A percentile compares a stretch with the other conserved stretches of the same genome.
Evolutionary conservation across 2,797 vertebrate species (phyloP).

Genomic region (Aplochiton taeniatus): DNA sequence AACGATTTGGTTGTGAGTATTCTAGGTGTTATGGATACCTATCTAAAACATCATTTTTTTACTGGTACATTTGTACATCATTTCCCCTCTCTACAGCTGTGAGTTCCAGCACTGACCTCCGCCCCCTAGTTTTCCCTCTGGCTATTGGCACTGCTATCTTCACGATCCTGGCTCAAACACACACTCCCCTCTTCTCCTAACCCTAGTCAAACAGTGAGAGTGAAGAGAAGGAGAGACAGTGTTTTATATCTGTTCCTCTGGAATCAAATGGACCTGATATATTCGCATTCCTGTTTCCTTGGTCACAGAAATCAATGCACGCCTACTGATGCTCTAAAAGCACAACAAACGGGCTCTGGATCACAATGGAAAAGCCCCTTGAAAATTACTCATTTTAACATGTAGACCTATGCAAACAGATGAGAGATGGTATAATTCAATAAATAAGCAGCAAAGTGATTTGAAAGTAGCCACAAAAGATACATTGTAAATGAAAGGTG

Average conservation of each 20-base stretch:
- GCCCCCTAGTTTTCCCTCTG: slow-evolving; percentile 56
- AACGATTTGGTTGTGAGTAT: too few species aligned
- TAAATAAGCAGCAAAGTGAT: slow-evolving; percentile 26
- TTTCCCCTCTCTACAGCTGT: slow-evolving; percentile 57
- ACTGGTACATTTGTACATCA: not conserved
- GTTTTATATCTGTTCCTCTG: not conserved
- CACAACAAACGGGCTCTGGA: not conserved
- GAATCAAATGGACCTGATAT: slow-evolving; percentile 11
- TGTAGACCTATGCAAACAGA: slow-evolving; percentile 5
- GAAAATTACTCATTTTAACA: slow-evolving; percentile 13
- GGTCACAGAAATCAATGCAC: slow-evolving; percentile 7
- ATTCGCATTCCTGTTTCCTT: not conserved
- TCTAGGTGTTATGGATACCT: too few species aligned
- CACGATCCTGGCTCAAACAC: slow-evolving; percentile 51
- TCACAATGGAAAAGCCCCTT: not conserved
- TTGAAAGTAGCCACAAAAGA: slow-evolving; percentile 10
- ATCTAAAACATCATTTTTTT: too few species aligned
- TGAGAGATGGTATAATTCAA: slow-evolving; percentile 25
- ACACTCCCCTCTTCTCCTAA: slow-evolving; percentile 64
- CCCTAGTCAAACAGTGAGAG: slow-evolving; percentile 24
- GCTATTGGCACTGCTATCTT: slow-evolving; percentile 49
- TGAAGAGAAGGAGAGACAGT: slow-evolving; percentile 20
- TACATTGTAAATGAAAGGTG: slow-evolving; percentile 2
- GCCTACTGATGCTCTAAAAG: not conserved
- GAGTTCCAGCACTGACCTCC: slow-evolving; percentile 60